Percentiles rank a stretch among this genome's conserved stretches.
These are phyloP conservation scores for Caenorhabditis sinica DNA, from an alignment of 2,888 invertebrate species.

Conservation along the genomic window DNA sequence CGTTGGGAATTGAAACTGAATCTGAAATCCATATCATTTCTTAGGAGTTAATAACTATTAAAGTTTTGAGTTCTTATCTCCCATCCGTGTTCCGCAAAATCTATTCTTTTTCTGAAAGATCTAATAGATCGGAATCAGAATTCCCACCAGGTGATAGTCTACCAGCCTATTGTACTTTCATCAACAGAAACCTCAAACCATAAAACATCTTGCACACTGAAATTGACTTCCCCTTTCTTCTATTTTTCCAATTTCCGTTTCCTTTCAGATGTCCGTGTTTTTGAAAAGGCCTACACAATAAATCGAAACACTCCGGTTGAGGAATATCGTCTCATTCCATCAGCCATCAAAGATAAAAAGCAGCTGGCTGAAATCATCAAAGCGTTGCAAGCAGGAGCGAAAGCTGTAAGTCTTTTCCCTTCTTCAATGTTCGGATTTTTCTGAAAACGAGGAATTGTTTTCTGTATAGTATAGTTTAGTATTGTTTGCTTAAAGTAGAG, in stretches of 20 bases:
- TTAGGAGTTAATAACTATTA: no score
- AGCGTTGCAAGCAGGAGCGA: conserved; percentile 72
- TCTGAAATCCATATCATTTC: no score
- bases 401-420: conserved; percentile 64
- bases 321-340: conserved; percentile 74
- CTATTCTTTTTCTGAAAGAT: background rate
- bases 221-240: background rate
- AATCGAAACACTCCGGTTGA: conserved; percentile 82
- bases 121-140: background rate
- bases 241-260: background rate
- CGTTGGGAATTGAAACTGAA: background rate
- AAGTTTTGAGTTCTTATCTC: no score
- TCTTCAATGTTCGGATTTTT: background rate
- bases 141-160: background rate
- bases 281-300: conserved; percentile 84
- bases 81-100: no score
- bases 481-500: background rate
- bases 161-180: background rate
- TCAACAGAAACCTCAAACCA: background rate
- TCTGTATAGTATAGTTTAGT: background rate
- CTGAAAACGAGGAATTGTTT: background rate
- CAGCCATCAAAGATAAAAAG: conserved; percentile 59
- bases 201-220: background rate
- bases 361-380: conserved; percentile 60
- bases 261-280: conserved; percentile 83